Evolutionary conservation across 2,797 vertebrate genomes (phyloP).

Genomic region (Taenioides sp.): DNA sequence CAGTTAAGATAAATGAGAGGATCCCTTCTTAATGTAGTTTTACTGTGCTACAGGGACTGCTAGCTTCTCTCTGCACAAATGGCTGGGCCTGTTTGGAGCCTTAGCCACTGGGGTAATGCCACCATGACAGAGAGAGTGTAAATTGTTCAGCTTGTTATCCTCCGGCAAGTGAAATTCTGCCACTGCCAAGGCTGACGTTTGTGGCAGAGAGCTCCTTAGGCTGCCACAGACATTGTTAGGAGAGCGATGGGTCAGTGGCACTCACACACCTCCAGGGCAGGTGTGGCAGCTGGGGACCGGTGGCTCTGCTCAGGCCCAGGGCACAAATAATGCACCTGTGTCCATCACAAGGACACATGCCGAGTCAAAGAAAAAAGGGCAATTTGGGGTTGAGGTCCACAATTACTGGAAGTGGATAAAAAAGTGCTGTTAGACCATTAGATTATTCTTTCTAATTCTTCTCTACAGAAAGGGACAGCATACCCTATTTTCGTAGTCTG

Average conservation of each 20-base stretch:
- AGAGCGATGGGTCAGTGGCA: conserved; percentile 35
- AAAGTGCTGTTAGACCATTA: neutral
- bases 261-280: conserved; percentile 30
- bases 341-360: conserved; percentile 37
- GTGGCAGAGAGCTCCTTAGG: conserved; percentile 66
- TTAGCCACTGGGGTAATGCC: conserved; percentile 56
- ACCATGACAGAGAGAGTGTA: conserved; percentile 65
- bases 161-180: conserved; percentile 66
- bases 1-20: conserved; percentile 24
- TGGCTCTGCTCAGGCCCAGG: conserved; percentile 36
- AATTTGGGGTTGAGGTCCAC: neutral
- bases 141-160: conserved; percentile 75
- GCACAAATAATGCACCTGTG: conserved; percentile 47
- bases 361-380: neutral
- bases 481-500: too few relatives aligned
- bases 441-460: too few relatives aligned
- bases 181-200: conserved; percentile 60
- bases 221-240: conserved; percentile 66
- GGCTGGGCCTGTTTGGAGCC: conserved; percentile 43
- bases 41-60: conserved; percentile 20
- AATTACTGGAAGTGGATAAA: neutral
- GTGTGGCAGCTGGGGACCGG: conserved; percentile 54
- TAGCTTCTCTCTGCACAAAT: conserved; percentile 38
- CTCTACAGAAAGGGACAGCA: too few relatives aligned
- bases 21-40: conserved; percentile 18